Base-by-base conservation (phyloP, 1,140 invertebrate species). In the Lepeophtheirus salmonis region DNA sequence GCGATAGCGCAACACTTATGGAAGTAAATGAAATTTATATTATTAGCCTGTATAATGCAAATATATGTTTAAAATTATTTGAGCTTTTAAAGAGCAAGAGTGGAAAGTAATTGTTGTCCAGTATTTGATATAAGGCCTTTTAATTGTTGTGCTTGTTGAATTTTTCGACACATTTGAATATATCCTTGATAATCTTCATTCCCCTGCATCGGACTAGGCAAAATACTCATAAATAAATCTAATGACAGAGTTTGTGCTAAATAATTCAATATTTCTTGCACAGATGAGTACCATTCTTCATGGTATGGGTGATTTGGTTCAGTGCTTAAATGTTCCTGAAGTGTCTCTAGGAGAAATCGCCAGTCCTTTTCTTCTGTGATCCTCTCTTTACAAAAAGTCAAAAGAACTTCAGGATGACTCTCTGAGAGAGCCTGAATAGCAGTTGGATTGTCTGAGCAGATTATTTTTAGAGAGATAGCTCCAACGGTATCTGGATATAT, bases 141-240 rank as follows among this genome's bases (percentile, higher is more conserved):
- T 21, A 57, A 17, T 2, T 57, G 23, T 3, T 25, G 14, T 24
- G 55, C 55, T 41, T 57, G 55, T 23, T 57, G 55, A 13, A 23
- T 57, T 41, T 57, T 57, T 2, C 30, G 2, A 18, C 55, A 57
- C 26, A 57, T 25, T 17, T 57, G 55, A 25, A 57, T 57, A 25
- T 26, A 57, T 10, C 55, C 55, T 23, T 57, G 55, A 41, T 24
- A 57, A 16, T 57, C 55, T 18, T 57, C 55, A 41, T 57, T 57
- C 13, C 16, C 26, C 14, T 57, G 55, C 17, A 25, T 21, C 2
- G 20, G 20, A 17, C 55, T 25, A 2, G 55, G 55, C 13, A 57
- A 23, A 41, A 57, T 21, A 1, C 25, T 16, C 16, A 57, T 21
- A 41, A 57, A 57, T 14, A n/a, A 14, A 16, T 57, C 55, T 23